phyloP scores from a whole-genome alignment of 2,797 vertebrate species.

The Nasua narica region DNA sequence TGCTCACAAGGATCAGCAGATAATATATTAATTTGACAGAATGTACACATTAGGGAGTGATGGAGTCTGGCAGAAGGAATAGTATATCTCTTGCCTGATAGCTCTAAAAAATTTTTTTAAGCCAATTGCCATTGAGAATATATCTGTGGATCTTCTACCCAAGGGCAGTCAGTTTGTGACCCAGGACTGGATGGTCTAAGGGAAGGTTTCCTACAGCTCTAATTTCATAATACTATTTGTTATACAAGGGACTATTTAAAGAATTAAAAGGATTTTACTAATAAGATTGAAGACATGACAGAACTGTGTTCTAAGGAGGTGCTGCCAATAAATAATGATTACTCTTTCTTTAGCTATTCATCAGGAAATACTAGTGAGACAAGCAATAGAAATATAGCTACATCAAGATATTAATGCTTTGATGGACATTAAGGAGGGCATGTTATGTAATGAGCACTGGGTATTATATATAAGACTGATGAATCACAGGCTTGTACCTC shows the following conservation, averaged over 20 bases:
- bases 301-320: not conserved
- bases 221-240: not conserved
- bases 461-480: not conserved
- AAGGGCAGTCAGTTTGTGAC: not conserved
- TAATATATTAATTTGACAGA: not conserved
- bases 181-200: not conserved
- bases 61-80: not conserved
- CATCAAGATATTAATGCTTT: not conserved
- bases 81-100: not conserved
- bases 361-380: not conserved
- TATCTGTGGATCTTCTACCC: not conserved
- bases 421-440: no score
- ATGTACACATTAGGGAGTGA: not conserved
- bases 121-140: not conserved
- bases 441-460: no score
- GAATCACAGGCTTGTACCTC: not conserved
- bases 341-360: not conserved
- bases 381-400: not conserved
- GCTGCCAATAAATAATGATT: not conserved
- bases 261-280: constrained; percentile 18
- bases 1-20: not conserved
- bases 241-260: not conserved
- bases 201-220: not conserved
- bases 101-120: not conserved
- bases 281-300: not conserved